Percentiles rank a stretch among this genome's conserved stretches.
Conservation (phyloP, 2,888 invertebrate species). For the Spatulosminthurus flaviceps region DNA sequence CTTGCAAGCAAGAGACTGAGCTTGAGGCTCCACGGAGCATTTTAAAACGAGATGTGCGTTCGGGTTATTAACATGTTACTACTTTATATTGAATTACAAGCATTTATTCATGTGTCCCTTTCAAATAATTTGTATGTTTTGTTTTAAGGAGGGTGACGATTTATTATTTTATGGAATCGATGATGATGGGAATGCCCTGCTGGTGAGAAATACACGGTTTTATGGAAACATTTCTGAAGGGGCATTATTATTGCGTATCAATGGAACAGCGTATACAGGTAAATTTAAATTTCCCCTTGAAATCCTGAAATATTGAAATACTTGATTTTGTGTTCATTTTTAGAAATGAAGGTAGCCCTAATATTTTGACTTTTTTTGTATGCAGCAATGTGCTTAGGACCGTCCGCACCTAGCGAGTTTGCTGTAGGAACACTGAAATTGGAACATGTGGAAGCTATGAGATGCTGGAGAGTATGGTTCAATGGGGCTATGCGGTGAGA, state of each 20-base stretch:
- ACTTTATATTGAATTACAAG: too few relatives aligned
- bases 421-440: slow-evolving; percentile 69
- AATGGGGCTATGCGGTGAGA: slow-evolving; percentile 74
- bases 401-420: slow-evolving; percentile 48
- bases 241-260: slow-evolving; percentile 47
- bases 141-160: slow-evolving; percentile 66
- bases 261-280: slow-evolving; percentile 41
- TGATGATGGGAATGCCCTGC: slow-evolving; percentile 71
- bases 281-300: not conserved
- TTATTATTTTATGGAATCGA: slow-evolving; percentile 70
- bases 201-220: slow-evolving; percentile 69
- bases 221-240: slow-evolving; percentile 47
- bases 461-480: slow-evolving; percentile 73
- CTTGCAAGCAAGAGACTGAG: slow-evolving; percentile 49
- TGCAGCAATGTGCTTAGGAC: not conserved
- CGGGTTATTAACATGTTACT: too few relatives aligned
- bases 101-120: too few relatives aligned
- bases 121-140: not conserved
- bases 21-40: slow-evolving; percentile 51
- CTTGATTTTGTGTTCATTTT: too few relatives aligned
- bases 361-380: too few relatives aligned
- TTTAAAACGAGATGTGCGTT: slow-evolving; percentile 47
- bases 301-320: too few relatives aligned
- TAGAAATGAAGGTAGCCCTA: too few relatives aligned
- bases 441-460: slow-evolving; percentile 72